Base-by-base conservation (phyloP, 2,888 invertebrate genomes). In the Chirona hameri region DNA sequence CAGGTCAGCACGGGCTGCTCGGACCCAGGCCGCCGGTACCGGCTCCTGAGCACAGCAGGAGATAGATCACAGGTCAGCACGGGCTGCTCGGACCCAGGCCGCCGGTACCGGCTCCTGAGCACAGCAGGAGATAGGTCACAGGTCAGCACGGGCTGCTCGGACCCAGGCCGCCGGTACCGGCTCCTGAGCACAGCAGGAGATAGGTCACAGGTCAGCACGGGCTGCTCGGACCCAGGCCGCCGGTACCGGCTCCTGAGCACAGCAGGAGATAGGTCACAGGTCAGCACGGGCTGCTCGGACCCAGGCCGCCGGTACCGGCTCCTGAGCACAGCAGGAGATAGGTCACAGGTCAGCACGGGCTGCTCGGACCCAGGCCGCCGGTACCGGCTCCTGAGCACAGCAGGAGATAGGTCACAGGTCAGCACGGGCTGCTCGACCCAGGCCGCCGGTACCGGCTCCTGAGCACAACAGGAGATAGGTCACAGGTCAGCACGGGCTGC, bases 11-110 rank as follows among this genome's bases (percentile, higher is more conserved):
- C 31, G n/a, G 21, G n/a, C 4, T 14, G 24, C n/a, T 24, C 81
- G 96, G 89, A 46, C 93, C 94, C 0, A 96, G 89, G 15, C 94
- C 93, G 39, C 94, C n/a, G 81, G 93, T 93, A 82, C 95, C 95
- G 81, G 95, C 94, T 83, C 93, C 93, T 90, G 85, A 21, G 85
- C 86, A 82, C 79, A 52, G 55, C n/a, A n/a, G 27, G 21, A 2
- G 10, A 69, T 46, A 46, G 24, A n/a, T n/a, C n/a, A 39, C 39
- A 24, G 57, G 7, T 18, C 39, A 27, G 29, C 24, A 29, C 31
- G n/a, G 21, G n/a, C 4, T 14, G 24, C n/a, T 24, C 81, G 96
- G 89, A 46, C 93, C 94, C 0, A 96, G 89, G 15, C 94, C 93
- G 39, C 94, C n/a, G 81, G 93, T 93, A 82, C 95, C 95, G 81